Evolutionary conservation across 2,797 vertebrate species (phyloP).

Genomic region (Dipus sagitta): DNA sequence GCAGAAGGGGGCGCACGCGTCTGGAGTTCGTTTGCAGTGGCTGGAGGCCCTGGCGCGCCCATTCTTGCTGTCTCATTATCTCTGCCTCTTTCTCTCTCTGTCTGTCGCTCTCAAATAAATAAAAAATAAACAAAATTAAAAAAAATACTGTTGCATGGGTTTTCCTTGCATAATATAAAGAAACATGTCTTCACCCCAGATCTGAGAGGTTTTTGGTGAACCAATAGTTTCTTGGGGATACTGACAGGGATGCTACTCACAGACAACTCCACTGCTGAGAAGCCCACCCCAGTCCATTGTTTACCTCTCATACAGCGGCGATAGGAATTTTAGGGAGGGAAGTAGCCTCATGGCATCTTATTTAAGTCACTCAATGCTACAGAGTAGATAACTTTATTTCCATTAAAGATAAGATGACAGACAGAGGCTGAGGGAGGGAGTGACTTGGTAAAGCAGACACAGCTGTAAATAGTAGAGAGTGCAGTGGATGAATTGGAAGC

Average conservation of each 20-base stretch:
- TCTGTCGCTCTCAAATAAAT: too few species aligned
- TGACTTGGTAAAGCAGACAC: not conserved
- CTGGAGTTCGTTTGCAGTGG: too few species aligned
- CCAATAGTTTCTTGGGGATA: not conserved
- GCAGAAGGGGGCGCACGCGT: too few species aligned
- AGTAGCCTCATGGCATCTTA: not conserved
- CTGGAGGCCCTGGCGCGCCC: too few species aligned
- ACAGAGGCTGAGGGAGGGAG: not conserved
- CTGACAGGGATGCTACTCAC: not conserved
- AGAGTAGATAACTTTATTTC: not conserved
- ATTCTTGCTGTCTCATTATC: too few species aligned
- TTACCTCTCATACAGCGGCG: not conserved
- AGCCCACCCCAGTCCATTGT: not conserved
- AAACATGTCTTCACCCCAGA: not conserved
- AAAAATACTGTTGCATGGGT: too few species aligned
- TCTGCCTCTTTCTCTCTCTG: too few species aligned
- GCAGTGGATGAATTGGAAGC: not conserved
- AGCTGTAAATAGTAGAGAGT: not conserved
- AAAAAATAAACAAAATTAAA: too few species aligned
- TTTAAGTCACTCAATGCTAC: not conserved
- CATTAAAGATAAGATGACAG: not conserved
- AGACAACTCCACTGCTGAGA: not conserved
- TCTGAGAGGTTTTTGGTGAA: not conserved
- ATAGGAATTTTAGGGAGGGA: not conserved
- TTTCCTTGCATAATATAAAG: too few species aligned